A percentile compares a stretch with the other conserved stretches of the same genome.
Conservation (phyloP, 2,113 vertebrate genomes). For the Corapipo altera region DNA sequence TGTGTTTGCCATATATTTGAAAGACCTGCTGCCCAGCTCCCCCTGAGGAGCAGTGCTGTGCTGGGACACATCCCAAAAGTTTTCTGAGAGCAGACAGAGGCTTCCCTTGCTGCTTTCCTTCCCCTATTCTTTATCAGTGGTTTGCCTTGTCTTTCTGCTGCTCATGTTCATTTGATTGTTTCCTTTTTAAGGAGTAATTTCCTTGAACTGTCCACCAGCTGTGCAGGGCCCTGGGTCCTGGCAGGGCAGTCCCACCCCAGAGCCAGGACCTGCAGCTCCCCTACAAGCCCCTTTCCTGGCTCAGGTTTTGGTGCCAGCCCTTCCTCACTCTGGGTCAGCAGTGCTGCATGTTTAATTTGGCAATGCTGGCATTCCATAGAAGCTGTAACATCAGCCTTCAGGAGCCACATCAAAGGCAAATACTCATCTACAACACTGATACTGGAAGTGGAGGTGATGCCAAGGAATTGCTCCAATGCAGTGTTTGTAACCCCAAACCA, state of each 20-base stretch:
- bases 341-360: neutral
- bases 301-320: neutral
- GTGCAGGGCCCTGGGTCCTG: neutral
- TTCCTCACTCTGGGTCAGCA: neutral
- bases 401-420: neutral
- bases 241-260: neutral
- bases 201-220: neutral
- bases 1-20: neutral
- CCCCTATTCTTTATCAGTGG: neutral
- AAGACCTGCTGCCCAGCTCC: neutral
- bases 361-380: neutral
- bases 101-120: neutral
- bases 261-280: neutral
- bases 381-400: neutral
- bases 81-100: neutral
- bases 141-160: neutral
- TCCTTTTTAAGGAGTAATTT: neutral
- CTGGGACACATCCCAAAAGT: neutral
- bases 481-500: neutral
- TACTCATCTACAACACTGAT: rapidly evolving
- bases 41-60: neutral
- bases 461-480: neutral
- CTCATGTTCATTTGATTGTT: neutral
- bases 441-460: neutral
- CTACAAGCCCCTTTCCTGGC: too few species aligned